Conservation (phyloP, 1,140 invertebrate genomes). For the Heterodera schachtii region DNA sequence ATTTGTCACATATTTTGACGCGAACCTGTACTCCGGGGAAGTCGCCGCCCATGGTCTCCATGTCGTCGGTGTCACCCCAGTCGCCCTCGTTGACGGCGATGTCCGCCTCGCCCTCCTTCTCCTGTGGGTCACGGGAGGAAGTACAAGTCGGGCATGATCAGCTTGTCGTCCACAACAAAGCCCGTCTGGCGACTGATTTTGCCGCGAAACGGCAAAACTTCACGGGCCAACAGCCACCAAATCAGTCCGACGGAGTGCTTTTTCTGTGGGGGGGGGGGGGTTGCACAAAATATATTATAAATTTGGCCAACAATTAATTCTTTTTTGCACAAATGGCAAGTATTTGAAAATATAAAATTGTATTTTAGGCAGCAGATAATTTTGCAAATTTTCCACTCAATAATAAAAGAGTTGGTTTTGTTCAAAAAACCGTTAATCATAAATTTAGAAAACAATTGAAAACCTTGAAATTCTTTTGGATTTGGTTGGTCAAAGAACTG, state of each 20-base stretch:
- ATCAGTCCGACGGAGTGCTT: slow-evolving; percentile 97
- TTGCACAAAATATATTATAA: slow-evolving; percentile 64
- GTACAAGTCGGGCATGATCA: slow-evolving; percentile 95
- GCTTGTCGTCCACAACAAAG: slow-evolving; percentile 67
- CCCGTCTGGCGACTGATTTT: slow-evolving; percentile 75
- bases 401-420: too few relatives aligned
- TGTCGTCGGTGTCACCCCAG: neutral
- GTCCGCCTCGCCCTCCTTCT: slow-evolving; percentile 50
- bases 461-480: slow-evolving; percentile 78
- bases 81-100: slow-evolving; percentile 24
- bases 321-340: too few relatives aligned
- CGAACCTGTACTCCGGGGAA: neutral
- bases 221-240: slow-evolving; percentile 97
- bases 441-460: slow-evolving; percentile 72
- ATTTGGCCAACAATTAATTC: too few relatives aligned
- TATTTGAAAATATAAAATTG: too few relatives aligned
- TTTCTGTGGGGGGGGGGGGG: slow-evolving; percentile 80
- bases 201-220: slow-evolving; percentile 90
- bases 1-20: neutral
- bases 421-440: slow-evolving; percentile 68
- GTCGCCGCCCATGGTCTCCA: too few relatives aligned
- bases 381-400: too few relatives aligned
- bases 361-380: too few relatives aligned
- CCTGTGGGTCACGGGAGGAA: slow-evolving; percentile 85
- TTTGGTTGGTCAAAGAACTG: slow-evolving; percentile 73